Conservation (phyloP, 2,113 vertebrate species). For the Sus scrofa region DNA sequence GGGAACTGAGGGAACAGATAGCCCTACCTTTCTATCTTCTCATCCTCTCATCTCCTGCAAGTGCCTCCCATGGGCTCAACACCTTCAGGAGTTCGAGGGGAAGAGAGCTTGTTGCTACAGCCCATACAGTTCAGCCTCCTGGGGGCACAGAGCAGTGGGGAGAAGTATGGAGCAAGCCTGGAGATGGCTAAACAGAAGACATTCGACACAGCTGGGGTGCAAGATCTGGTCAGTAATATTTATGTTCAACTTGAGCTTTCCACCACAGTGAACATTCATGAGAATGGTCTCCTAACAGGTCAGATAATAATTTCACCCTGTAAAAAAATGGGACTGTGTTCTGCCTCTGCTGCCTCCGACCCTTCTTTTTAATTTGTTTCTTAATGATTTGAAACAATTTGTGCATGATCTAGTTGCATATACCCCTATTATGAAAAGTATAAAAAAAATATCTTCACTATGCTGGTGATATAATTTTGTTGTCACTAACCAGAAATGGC, state of each 20-base stretch:
- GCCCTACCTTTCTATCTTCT: not conserved
- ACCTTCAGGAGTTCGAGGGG: not conserved
- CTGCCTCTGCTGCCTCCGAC: not conserved
- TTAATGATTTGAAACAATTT: conserved; percentile 67
- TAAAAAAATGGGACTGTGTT: not conserved
- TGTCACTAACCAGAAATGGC: conserved; percentile 66
- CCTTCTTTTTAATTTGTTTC: conserved; percentile 61
- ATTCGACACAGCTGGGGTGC: not conserved
- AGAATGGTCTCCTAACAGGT: conserved; percentile 1
- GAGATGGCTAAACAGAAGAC: not conserved
- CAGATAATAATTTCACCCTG: conserved; percentile 8
- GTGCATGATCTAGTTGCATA: conserved; percentile 28
- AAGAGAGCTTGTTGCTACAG: not conserved
- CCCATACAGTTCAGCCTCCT: not conserved
- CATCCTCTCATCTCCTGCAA: not conserved
- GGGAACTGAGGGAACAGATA: not conserved
- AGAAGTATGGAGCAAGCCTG: not conserved
- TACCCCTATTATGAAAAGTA: conserved; percentile 60
- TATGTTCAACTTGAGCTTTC: not conserved
- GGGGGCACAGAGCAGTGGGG: not conserved
- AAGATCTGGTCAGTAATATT: not conserved
- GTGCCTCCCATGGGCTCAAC: not conserved
- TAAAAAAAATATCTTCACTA: conserved; percentile 71
- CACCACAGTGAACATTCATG: not conserved
- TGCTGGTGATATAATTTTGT: conserved; percentile 69